Conservation (phyloP, 1,140 invertebrate species). For the Diuraphis noxia region DNA sequence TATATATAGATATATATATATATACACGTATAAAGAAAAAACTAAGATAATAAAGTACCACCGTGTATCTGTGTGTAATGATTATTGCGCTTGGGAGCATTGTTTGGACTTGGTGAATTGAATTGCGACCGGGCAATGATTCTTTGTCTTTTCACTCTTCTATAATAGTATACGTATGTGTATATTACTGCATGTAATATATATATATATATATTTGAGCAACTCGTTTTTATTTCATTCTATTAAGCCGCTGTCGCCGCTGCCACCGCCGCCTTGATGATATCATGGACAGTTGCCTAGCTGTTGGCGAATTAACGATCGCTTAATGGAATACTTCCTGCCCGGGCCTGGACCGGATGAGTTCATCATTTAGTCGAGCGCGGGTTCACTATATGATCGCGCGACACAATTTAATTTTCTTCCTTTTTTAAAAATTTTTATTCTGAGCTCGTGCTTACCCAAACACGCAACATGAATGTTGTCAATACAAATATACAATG, state of each 20-base stretch:
- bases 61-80: slow-evolving; percentile 35
- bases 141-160: slow-evolving; percentile 46
- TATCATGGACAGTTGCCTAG: slow-evolving; percentile 33
- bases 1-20: not conserved
- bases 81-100: slow-evolving; percentile 32
- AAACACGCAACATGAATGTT: not conserved
- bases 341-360: slow-evolving; percentile 43
- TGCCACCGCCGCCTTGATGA: slow-evolving; percentile 12
- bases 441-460: not conserved
- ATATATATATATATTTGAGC: not conserved
- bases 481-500: not conserved
- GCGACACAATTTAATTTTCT: slow-evolving; percentile 40
- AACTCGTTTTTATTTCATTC: slow-evolving; percentile 43
- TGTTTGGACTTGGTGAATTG: slow-evolving; percentile 48
- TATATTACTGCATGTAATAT: not conserved
- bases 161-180: not conserved
- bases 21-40: not conserved
- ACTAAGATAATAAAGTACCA: not conserved
- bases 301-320: slow-evolving; percentile 52
- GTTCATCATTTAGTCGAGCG: slow-evolving; percentile 26
- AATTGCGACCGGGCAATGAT: slow-evolving; percentile 47
- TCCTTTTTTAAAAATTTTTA: not conserved
- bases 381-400: slow-evolving; percentile 6
- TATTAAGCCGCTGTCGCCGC: slow-evolving; percentile 32
- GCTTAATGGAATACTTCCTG: slow-evolving; percentile 51